These are phyloP conservation scores for Polypterus bichir DNA, from an alignment of 2,113 vertebrate species.

Conservation along the genomic window DNA sequence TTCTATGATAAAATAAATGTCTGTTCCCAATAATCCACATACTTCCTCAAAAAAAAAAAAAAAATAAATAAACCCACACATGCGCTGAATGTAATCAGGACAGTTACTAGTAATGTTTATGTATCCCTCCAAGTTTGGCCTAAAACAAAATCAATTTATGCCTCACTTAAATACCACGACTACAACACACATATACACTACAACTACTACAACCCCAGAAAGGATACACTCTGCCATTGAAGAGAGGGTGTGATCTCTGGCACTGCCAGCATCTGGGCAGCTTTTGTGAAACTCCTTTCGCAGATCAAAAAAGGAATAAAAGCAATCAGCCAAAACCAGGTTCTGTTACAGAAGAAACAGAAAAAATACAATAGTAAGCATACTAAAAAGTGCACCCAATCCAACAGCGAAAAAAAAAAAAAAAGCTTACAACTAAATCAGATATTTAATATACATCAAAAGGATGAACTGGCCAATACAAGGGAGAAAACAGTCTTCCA, in stretches of 20 bases:
- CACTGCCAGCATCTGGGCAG: conserved; percentile 56
- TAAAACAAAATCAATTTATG: too few species aligned
- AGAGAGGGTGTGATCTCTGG: conserved; percentile 61
- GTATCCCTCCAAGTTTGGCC: too few species aligned
- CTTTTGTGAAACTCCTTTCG: conserved; percentile 76
- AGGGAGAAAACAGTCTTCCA: too few species aligned
- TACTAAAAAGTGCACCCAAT: neutral
- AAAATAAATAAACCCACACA: neutral
- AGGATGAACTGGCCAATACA: too few species aligned
- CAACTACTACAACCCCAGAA: neutral
- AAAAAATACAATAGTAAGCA: neutral
- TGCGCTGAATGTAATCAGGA: neutral
- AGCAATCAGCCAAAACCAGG: conserved; percentile 73
- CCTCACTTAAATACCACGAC: too few species aligned
- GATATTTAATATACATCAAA: too few species aligned
- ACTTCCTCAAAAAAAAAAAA: neutral
- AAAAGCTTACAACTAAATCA: too few species aligned
- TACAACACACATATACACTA: neutral
- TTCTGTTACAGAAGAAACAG: conserved; percentile 48
- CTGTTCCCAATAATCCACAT: too few species aligned
- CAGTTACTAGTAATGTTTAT: too few species aligned
- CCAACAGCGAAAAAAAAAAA: too few species aligned
- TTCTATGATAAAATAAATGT: too few species aligned
- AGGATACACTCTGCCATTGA: conserved; percentile 89
- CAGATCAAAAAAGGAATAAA: conserved; percentile 85